These are phyloP conservation scores for Megaleporinus macrocephalus DNA, from an alignment of 2,113 vertebrate species.

Conservation along the genomic window DNA sequence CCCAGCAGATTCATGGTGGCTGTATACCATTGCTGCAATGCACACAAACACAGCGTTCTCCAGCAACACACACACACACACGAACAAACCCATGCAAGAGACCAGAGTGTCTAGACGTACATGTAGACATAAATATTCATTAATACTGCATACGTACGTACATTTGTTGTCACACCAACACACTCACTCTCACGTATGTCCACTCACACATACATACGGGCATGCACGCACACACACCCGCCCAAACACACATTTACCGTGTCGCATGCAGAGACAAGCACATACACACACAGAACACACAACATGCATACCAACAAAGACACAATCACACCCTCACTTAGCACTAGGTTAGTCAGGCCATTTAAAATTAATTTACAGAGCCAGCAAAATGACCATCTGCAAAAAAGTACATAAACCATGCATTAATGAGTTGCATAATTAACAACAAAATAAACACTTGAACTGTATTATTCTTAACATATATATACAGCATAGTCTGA, in stretches of 20 bases:
- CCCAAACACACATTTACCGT: not conserved
- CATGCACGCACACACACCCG: constrained; percentile 26
- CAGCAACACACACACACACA: constrained; percentile 81
- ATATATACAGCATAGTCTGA: constrained; percentile 41
- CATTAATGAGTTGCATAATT: constrained; percentile 47
- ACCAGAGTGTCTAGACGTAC: constrained; percentile 45
- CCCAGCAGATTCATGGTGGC: constrained; percentile 98
- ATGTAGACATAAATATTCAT: not conserved
- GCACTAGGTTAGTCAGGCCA: constrained; percentile 48
- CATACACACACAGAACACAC: constrained; percentile 47
- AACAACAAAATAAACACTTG: constrained; percentile 36
- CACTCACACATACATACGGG: constrained; percentile 24
- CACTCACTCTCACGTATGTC: constrained; percentile 3
- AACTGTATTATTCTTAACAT: constrained; percentile 13
- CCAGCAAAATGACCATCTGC: constrained; percentile 47
- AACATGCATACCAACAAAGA: constrained; percentile 41
- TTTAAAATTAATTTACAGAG: constrained; percentile 48
- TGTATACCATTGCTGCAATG: constrained; percentile 99
- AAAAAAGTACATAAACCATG: constrained; percentile 52
- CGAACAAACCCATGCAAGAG: constrained; percentile 61
- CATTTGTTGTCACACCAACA: constrained; percentile 10
- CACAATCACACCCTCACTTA: constrained; percentile 48
- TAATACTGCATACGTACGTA: not conserved
- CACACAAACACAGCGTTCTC: constrained; percentile 90
- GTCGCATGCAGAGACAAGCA: constrained; percentile 16